Conservation (phyloP, 2,888 invertebrate genomes). For the Noctua fimbriata region DNA sequence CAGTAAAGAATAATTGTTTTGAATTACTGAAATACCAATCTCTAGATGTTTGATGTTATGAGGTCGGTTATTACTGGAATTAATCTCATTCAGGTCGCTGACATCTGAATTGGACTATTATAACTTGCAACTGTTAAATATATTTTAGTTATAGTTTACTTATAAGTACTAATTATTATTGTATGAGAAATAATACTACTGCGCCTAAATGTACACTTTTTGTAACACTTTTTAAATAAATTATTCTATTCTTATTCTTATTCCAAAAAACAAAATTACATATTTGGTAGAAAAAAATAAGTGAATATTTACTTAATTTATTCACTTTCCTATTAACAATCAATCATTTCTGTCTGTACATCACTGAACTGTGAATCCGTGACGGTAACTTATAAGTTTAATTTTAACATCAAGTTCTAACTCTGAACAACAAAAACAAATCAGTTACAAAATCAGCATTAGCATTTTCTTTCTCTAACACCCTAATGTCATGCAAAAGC, state of each 20-base stretch:
- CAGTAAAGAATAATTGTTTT: background rate
- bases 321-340: background rate
- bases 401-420: background rate
- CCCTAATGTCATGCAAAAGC: slow-evolving; percentile 27
- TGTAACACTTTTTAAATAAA: too few species aligned
- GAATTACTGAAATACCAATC: background rate
- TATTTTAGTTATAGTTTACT: too few species aligned
- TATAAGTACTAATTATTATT: too few species aligned
- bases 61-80: background rate
- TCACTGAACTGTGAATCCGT: background rate
- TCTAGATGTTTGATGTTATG: background rate
- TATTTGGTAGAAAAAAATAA: background rate
- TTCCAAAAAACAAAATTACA: background rate
- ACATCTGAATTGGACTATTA: too few species aligned
- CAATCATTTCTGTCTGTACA: background rate
- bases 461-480: background rate
- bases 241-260: too few species aligned
- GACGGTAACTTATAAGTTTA: background rate
- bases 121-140: too few species aligned
- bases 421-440: background rate
- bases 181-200: too few species aligned
- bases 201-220: too few species aligned
- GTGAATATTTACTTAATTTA: background rate
- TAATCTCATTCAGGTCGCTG: too few species aligned
- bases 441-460: background rate